These are phyloP conservation scores for Lerema accius DNA, from an alignment of 1,140 invertebrate genomes.

Conservation along the genomic window DNA sequence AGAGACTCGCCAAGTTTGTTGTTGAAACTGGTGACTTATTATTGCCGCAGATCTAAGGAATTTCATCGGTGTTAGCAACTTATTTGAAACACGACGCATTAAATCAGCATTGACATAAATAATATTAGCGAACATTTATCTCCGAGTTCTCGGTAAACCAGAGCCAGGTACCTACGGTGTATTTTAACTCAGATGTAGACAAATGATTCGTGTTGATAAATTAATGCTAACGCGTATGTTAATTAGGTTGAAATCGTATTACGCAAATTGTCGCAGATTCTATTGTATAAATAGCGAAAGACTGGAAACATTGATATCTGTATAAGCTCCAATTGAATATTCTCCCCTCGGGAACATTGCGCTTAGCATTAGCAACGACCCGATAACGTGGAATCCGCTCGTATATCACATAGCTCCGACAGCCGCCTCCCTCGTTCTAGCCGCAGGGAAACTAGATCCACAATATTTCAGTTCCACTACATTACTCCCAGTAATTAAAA, in stretches of 20 bases:
- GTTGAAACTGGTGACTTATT: constrained; percentile 25
- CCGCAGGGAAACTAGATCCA: constrained; percentile 16
- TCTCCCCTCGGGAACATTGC: neutral
- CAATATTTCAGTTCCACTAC: constrained; percentile 30
- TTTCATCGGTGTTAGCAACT: constrained; percentile 24
- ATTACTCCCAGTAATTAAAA: constrained; percentile 31
- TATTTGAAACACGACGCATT: constrained; percentile 25
- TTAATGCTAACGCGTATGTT: constrained; percentile 3
- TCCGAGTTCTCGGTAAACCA: constrained; percentile 15
- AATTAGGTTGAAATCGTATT: neutral
- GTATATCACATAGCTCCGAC: constrained; percentile 15
- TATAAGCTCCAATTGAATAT: constrained; percentile 9
- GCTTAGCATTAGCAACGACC: constrained; percentile 4
- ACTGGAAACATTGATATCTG: constrained; percentile 1
- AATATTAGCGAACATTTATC: constrained; percentile 21
- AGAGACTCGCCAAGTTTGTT: constrained; percentile 18
- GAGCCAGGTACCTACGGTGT: neutral
- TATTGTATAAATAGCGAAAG: neutral
- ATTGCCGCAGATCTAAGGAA: constrained; percentile 18
- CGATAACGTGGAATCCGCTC: constrained; percentile 1
- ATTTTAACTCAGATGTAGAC: constrained; percentile 24
- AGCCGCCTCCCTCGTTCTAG: constrained; percentile 21
- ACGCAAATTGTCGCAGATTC: neutral
- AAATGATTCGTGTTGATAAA: constrained; percentile 21
- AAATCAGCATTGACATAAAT: constrained; percentile 35